Conservation (phyloP, 2,797 vertebrate genomes). For the Myiotriccus ornatus region DNA sequence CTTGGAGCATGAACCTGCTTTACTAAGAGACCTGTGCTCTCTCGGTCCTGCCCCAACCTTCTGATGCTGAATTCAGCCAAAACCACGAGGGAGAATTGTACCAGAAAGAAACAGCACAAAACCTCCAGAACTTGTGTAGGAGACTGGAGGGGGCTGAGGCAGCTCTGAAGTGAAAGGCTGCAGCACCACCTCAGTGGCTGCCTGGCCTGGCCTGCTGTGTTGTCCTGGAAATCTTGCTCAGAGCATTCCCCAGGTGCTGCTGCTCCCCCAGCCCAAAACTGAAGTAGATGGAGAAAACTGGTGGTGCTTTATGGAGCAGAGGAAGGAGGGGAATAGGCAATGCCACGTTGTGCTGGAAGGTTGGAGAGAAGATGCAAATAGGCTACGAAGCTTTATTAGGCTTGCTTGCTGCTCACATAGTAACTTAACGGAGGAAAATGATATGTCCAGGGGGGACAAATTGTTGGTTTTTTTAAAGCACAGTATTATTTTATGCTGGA, state of each 20-base stretch:
- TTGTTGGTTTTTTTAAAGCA: not conserved
- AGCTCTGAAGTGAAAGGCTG: not conserved
- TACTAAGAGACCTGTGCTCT: not conserved
- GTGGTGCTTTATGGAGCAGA: not conserved
- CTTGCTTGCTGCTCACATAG: not conserved
- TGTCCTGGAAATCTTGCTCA: not conserved
- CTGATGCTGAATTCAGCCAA: not conserved
- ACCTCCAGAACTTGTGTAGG: not conserved
- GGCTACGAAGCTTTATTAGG: not conserved
- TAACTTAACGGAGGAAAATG: not conserved
- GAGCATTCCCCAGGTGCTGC: not conserved
- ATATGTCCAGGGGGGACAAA: not conserved
- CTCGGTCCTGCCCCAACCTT: not conserved
- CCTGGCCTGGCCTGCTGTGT: not conserved
- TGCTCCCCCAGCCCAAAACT: not conserved
- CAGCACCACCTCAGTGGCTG: not conserved
- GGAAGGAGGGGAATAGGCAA: not conserved
- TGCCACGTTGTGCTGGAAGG: not conserved
- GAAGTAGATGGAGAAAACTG: not conserved
- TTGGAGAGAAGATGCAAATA: not conserved
- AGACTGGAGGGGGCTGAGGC: not conserved
- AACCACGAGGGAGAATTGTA: not conserved
- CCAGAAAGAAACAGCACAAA: not conserved
- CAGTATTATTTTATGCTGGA: not conserved
- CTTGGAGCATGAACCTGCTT: not conserved